Conservation (phyloP, 2,113 vertebrate species). For the Erpornis zantholeuca region DNA sequence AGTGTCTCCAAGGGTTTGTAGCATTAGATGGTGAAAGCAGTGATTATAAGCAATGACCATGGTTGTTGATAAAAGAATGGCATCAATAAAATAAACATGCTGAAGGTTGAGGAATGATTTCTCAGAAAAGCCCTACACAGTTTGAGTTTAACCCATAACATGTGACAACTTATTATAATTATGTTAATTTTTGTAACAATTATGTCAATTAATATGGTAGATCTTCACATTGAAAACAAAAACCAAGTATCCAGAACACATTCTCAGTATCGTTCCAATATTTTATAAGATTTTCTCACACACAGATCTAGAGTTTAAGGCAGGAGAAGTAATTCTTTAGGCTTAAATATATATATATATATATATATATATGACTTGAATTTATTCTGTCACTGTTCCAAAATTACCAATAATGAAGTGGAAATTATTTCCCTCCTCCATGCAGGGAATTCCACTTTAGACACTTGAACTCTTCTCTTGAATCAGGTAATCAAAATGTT, state of each 20-base stretch:
- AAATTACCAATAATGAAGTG: background rate
- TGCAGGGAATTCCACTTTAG: background rate
- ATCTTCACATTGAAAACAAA: background rate
- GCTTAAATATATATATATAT: background rate
- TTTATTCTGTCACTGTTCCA: background rate
- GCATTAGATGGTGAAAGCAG: background rate
- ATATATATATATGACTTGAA: background rate
- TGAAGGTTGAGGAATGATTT: background rate
- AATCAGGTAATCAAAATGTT: background rate
- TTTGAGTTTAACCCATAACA: background rate
- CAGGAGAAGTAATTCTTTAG: background rate
- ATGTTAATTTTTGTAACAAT: background rate
- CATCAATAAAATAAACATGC: background rate
- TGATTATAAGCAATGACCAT: background rate
- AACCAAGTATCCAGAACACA: background rate
- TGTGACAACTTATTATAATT: background rate
- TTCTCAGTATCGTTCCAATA: background rate
- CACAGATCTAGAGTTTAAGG: background rate
- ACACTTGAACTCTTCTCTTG: background rate
- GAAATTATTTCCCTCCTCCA: background rate
- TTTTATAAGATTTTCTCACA: background rate
- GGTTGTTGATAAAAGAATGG: background rate
- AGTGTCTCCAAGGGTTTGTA: background rate
- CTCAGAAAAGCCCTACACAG: background rate
- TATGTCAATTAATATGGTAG: background rate